Percentiles rank a stretch among this genome's conserved stretches.
These are phyloP conservation scores for Sympetrum striolatum DNA, from an alignment of 2,888 invertebrate species.

Conservation along the genomic window DNA sequence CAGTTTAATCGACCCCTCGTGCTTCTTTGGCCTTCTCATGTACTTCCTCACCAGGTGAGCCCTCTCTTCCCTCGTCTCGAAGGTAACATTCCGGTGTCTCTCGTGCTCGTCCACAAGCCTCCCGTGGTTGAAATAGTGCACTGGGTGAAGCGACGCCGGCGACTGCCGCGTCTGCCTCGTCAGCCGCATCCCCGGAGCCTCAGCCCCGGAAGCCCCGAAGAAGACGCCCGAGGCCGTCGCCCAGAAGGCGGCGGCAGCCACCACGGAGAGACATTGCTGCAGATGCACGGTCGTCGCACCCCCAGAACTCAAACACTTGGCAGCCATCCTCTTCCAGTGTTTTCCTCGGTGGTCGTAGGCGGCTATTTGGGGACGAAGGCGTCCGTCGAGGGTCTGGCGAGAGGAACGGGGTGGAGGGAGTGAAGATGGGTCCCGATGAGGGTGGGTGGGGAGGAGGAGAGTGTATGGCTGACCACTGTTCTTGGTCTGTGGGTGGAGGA, in stretches of 20 bases:
- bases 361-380: slow-evolving; percentile 11
- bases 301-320: neutral
- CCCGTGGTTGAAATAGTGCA: slow-evolving; percentile 17
- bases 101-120: slow-evolving; percentile 25
- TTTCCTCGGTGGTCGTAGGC: slow-evolving; percentile 19
- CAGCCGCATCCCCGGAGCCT: neutral
- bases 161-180: neutral
- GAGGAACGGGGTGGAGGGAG: neutral
- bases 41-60: slow-evolving; percentile 72
- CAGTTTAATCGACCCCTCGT: slow-evolving; percentile 76
- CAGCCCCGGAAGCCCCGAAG: neutral
- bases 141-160: neutral
- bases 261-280: neutral
- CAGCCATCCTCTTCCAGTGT: slow-evolving; percentile 8
- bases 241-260: neutral
- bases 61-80: slow-evolving; percentile 54
- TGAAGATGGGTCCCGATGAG: neutral
- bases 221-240: neutral
- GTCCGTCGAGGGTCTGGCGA: neutral
- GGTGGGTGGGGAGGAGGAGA: neutral
- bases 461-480: neutral
- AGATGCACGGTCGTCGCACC: neutral
- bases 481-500: neutral
- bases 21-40: slow-evolving; percentile 72
- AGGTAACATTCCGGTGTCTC: neutral